A percentile compares a stretch with the other conserved stretches of the same genome.
phyloP scores from a whole-genome alignment of 2,797 vertebrate species.

The Poeciliopsis gracilis region DNA sequence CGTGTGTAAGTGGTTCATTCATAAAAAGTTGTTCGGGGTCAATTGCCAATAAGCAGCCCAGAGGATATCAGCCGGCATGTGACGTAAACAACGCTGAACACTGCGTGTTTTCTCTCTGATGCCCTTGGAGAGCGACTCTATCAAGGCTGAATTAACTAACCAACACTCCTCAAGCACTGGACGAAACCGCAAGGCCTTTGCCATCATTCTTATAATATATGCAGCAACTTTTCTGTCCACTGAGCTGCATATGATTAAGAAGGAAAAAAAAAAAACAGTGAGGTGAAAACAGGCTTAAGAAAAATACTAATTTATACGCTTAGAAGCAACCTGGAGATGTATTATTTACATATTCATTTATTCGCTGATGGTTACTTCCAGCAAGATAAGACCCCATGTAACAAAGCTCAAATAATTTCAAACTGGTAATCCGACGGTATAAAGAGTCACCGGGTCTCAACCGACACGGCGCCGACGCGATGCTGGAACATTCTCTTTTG shows the following conservation, averaged over 20 bases:
- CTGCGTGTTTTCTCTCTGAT: conserved; percentile 49
- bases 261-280: background rate
- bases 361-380: background rate
- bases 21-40: conserved; percentile 59
- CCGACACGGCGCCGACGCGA: background rate
- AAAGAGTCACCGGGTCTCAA: background rate
- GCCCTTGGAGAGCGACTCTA: conserved; percentile 64
- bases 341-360: background rate
- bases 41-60: conserved; percentile 48
- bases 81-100: conserved; percentile 57
- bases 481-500: background rate
- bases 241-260: background rate
- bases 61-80: conserved; percentile 56
- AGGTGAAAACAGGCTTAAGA: background rate
- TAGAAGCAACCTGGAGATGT: background rate
- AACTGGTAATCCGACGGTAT: background rate
- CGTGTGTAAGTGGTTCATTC: conserved; percentile 47
- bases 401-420: background rate
- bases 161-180: conserved; percentile 24
- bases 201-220: conserved; percentile 3
- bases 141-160: conserved; percentile 46
- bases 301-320: background rate
- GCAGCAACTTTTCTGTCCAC: background rate
- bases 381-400: background rate
- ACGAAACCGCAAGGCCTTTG: background rate